Percentiles rank a stretch among this genome's conserved stretches.
phyloP scores from a whole-genome alignment of 2,888 invertebrate species.

The Nomada fabriciana region DNA sequence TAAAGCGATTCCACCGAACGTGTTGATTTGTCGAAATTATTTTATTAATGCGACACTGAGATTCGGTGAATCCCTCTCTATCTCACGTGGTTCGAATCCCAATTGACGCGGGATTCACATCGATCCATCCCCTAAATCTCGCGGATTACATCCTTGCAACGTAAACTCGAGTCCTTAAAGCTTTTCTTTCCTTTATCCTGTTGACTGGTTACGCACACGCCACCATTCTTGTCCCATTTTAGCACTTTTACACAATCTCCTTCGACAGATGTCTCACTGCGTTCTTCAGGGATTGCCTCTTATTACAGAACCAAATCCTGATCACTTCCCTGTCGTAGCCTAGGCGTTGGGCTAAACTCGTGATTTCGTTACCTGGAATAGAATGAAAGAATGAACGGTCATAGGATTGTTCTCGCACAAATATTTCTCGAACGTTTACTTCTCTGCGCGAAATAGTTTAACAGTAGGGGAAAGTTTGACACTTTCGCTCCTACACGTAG shows the following conservation, averaged over 20 bases:
- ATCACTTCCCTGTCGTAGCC: slow-evolving; percentile 99
- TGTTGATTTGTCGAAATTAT: slow-evolving; percentile 24
- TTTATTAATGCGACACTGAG: slow-evolving; percentile 37
- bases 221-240: background rate
- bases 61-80: background rate
- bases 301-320: slow-evolving; percentile 99
- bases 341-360: slow-evolving; percentile 96
- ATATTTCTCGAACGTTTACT: too few species aligned
- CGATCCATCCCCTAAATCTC: slow-evolving; percentile 10
- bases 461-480: too few species aligned
- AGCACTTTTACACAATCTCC: slow-evolving; percentile 56
- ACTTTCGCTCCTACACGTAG: too few species aligned
- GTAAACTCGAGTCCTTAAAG: slow-evolving; percentile 57
- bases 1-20: slow-evolving; percentile 18
- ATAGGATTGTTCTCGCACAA: too few species aligned
- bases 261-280: slow-evolving; percentile 95
- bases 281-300: slow-evolving; percentile 98
- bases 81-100: background rate
- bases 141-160: slow-evolving; percentile 13
- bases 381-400: background rate
- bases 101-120: background rate
- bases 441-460: too few species aligned
- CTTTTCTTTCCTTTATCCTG: slow-evolving; percentile 13
- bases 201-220: slow-evolving; percentile 36
- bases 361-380: slow-evolving; percentile 96